Base-by-base conservation (phyloP, 2,888 invertebrate species). In the Pardosa pseudoannulata region DNA sequence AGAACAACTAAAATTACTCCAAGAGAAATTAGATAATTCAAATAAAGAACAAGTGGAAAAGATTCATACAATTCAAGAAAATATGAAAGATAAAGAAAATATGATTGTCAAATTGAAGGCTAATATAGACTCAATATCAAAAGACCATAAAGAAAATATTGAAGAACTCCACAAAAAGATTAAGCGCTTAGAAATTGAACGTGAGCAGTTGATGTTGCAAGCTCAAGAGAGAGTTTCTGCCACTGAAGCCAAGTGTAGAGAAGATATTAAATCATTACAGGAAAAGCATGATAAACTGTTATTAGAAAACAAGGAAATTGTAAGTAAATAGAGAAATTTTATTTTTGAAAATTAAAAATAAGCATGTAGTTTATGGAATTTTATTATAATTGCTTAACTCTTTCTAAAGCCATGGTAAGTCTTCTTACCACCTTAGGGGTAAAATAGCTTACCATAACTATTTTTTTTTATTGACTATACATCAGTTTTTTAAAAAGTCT, bases 81-180 rank as follows among this genome's bases (percentile, higher is more conserved):
- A 74, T 29, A 73, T 86, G 70, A 78, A 82, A 39, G 79, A 81
- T 9, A 81, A 88, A 62, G 81, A 79, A 50, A 79, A 81, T 68
- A 72, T 74, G 39, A 82, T 87, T 27, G 31, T 73, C 23, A 86
- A 88, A 62, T 28, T 88, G 27, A 78, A 74, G 71, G 50, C 67
- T 16, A 74, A 65, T 11, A 36, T 86, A 16, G 86, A 82, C 70
- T 36, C 76, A 27, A 16, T 71, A 1, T 56, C 46, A n/a, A 76
- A 79, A 56, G 80, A 87, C 39, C 71, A 76, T 56, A 29, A 31
- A 7, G 70, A 79, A 39, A 76, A 72, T 65, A 19, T 50, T 36
- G 80, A 87, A n/a, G 79, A 72, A 27, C 46, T 71, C 5, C 75
- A 65, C 23, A 71, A 67, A 56, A 80, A 72, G 72, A 87, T 87